Evolutionary conservation across 2,888 invertebrate genomes (phyloP).

Genomic region (Leucoptera coffeella): DNA sequence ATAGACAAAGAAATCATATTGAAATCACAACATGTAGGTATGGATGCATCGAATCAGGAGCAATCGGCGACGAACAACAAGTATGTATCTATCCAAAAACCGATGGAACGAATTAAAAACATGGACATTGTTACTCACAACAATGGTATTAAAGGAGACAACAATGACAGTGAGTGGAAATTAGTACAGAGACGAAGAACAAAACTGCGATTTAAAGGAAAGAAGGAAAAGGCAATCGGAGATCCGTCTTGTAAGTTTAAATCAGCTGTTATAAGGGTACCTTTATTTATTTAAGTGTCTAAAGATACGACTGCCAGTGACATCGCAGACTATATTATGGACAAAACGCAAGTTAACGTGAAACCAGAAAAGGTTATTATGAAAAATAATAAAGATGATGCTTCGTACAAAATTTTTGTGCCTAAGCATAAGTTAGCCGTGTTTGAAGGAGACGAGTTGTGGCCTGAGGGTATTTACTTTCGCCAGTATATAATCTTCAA

Average conservation of each 20-base stretch:
- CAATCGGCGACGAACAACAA: no score
- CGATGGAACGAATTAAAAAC: no score
- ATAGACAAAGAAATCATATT: no score
- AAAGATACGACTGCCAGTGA: conserved; percentile 5
- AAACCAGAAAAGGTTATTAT: background rate
- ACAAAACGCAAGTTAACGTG: background rate
- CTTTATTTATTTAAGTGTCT: conserved; percentile 7
- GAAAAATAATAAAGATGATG: background rate
- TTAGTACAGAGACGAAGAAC: no score
- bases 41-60: no score
- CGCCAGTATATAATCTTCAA: conserved; percentile 1
- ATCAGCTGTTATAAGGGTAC: conserved; percentile 6
- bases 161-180: no score
- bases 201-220: no score
- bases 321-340: conserved; percentile 3
- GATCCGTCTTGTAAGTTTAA: conserved; percentile 1
- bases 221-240: background rate
- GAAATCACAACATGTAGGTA: no score
- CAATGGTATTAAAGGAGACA: no score
- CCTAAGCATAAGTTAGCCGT: conserved; percentile 4
- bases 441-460: conserved; percentile 6
- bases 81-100: background rate
- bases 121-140: no score
- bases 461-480: conserved; percentile 7
- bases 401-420: conserved; percentile 6